Base-by-base conservation (phyloP, 2,888 invertebrate species). In the Tetanocera ferruginea region DNA sequence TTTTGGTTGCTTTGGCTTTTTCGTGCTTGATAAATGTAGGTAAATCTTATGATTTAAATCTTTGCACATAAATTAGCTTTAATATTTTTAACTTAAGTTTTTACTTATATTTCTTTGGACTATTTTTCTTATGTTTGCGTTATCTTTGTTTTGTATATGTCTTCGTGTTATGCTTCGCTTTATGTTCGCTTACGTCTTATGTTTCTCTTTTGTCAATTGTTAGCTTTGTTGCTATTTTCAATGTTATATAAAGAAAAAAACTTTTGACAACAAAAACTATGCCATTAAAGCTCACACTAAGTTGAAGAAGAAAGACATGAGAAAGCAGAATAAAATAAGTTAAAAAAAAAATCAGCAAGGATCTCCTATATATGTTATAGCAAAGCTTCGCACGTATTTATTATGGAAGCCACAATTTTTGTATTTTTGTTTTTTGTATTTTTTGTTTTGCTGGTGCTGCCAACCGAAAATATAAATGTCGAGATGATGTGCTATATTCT, bases 331-430 rank as follows among this genome's bases (percentile, higher is more conserved):
- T 66, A 31, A n/a, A 25, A 11, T 23, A 62, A 17, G 9, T 34
- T 64, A 34, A 64, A 64, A 34, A 64, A 34, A 64, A 64, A 62
- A 8, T 25, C n/a, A 25, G 2, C 3, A 23, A 2, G 19, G 19
- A n/a, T 19, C 55, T 6, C n/a, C n/a, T n/a, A n/a, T n/a, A 6
- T 19, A n/a, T 23, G 19, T 55, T 5, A 55, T 6, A 19, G 19
- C 19, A n/a, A 11, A 34, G 31, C 34, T 66, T 11, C 43, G 49
- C 43, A 69, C 49, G 67, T 69, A 49, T 69, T 69, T 69, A 25
- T 69, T 49, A 23, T 49, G 28, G 62, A 6, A 66, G 67, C 43
- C 67, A 19, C 19, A 5, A 49, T 6, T 23, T 34, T 67, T 49
- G 11, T 31, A 17, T 31, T 64, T 28, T 4, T 64, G 28, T 5